Base-by-base conservation (phyloP, 2,797 vertebrate genomes). In the Ptychobarbus kaznakovi region DNA sequence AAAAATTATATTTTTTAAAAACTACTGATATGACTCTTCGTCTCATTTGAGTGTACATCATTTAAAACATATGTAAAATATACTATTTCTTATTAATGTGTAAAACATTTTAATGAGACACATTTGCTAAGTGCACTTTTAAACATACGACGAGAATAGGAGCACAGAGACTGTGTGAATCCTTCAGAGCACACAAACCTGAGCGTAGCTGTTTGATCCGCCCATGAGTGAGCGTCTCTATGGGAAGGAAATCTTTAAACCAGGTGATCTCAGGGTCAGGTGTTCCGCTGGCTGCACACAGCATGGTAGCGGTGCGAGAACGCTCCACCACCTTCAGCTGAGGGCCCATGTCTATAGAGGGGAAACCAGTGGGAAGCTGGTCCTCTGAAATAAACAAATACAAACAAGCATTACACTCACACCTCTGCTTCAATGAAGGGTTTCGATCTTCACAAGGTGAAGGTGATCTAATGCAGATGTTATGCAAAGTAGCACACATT, bases 221-320 rank as follows among this genome's bases (percentile, higher is more conserved):
- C 69, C 98, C 97, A 61, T 98, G 98, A 95, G 95, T 97, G 94
- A 96, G 97, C 65, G 98, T 99, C 93, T 99, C 97, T 81, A 99
- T 98, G 0, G 98, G 98, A 87, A 99, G 94, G 92, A 98, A 99
- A 94, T 99, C 98, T 94, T 99, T 99, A 94, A 99, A 99, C 98
- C 98, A 99, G 88, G 97, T 97, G 93, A 99, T 99, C 95, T 99
- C 98, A 13, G 98, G 98, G 94, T 99, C 98, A 72, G 98, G 98
- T 92, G 97, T 97, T 87, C 98, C 98, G 61, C 98, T 99, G 89
- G 98, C 98, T 84, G 98, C 98, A 78, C 98, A 99, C 86, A 99
- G 94, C 98, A 99, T 99, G 88, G 98, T 99, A 95, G 98, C 98
- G 0, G 98, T 99, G 92, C 98, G 96, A 58, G 98, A 99, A 15